Evolutionary conservation across 2,113 vertebrate species (phyloP).

Genomic region (Pluvianellus socialis): DNA sequence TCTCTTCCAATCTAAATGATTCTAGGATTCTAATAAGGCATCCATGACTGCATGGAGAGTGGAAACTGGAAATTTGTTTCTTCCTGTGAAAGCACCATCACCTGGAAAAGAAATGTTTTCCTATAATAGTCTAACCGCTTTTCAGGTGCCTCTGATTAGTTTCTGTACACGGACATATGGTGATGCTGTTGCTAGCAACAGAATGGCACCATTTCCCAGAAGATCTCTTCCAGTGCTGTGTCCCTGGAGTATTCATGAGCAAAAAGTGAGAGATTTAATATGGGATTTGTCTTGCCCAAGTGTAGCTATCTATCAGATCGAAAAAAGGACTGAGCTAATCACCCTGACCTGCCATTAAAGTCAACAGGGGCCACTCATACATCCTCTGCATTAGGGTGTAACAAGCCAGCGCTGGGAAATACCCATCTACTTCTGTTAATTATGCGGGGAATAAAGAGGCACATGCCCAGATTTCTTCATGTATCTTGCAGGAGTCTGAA

Average conservation of each 20-base stretch:
- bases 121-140: background rate
- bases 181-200: background rate
- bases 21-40: background rate
- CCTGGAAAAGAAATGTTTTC: background rate
- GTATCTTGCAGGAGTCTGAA: background rate
- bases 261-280: background rate
- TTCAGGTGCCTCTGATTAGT: background rate
- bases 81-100: background rate
- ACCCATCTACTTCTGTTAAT: background rate
- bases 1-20: background rate
- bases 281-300: background rate
- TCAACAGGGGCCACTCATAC: rapidly evolving
- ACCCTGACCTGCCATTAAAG: background rate
- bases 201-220: background rate
- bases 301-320: background rate
- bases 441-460: background rate
- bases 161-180: background rate
- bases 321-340: background rate
- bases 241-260: background rate
- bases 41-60: background rate
- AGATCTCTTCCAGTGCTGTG: background rate
- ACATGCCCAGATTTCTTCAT: background rate
- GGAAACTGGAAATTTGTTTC: background rate
- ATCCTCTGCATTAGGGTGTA: background rate
- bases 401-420: background rate